These are phyloP conservation scores for Turritopsis dohrnii DNA, from an alignment of 30 jellyfish, hydroid and myxozoan genomes.

Conservation along the genomic window DNA sequence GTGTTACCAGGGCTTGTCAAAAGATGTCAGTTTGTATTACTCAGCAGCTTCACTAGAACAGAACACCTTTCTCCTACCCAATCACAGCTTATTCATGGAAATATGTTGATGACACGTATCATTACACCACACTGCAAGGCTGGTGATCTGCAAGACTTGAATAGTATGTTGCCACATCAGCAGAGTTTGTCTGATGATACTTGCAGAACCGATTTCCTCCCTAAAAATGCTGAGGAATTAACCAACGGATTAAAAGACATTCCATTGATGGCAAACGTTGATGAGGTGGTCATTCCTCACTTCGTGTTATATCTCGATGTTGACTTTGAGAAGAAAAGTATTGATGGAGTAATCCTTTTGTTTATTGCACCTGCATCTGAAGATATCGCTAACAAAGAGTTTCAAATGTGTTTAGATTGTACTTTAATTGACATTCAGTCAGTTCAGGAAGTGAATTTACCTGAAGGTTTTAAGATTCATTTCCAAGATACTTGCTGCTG, in stretches of 20 bases:
- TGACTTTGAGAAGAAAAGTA: constrained; percentile 37
- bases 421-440: constrained; percentile 62
- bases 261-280: constrained; percentile 85
- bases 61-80: not conserved
- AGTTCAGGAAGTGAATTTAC: constrained; percentile 57
- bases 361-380: constrained; percentile 57
- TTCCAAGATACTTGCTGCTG: constrained; percentile 60
- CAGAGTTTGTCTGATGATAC: not conserved
- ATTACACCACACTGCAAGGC: too few relatives aligned
- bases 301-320: constrained; percentile 65
- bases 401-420: constrained; percentile 84
- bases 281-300: constrained; percentile 66
- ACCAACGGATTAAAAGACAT: constrained; percentile 33
- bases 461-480: constrained; percentile 64
- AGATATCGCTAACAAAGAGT: constrained; percentile 26
- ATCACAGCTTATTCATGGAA: too few relatives aligned
- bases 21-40: not conserved
- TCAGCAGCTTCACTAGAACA: not conserved
- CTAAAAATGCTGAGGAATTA: not conserved
- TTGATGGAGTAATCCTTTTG: constrained; percentile 44
- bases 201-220: not conserved
- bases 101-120: too few relatives aligned
- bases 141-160: not conserved
- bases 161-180: not conserved
- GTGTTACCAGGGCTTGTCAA: constrained; percentile 60